Base-by-base conservation (phyloP, 1,140 invertebrate species). In the Coptotermes formosanus region DNA sequence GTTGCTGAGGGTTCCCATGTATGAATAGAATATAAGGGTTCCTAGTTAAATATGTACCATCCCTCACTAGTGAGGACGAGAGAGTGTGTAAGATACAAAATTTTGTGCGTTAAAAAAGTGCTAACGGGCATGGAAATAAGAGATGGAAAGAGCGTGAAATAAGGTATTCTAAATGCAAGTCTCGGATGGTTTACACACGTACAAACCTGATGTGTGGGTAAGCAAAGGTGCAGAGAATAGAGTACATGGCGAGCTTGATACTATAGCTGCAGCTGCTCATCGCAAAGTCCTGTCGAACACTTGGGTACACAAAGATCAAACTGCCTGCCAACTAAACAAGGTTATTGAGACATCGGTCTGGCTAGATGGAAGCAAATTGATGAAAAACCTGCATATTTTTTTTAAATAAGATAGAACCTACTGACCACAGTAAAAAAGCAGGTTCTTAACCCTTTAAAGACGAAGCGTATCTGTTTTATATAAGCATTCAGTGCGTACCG, bases 141-240 rank as follows among this genome's bases (percentile, higher is more conserved):
- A 75, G 64, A n/a, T 16, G 64, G n/a, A 25, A 75, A 75, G n/a
- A 75, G 64, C 9, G 16, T 30, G 64, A 30, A 75, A 75, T 75
- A 75, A 75, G 64, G 64, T 75, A 30, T 75, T 75, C n/a, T 3
- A 75, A 75, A 75, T 75, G 64, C 64, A 75, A 75, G 64, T 75
- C 64, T 75, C 64, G 64, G 25, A 30, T 75, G 64, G 64, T 75
- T 75, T 75, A 25, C 64, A 75, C 64, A 75, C 64, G 64, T 75
- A 75, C 0, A 9, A n/a, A 25, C 9, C 25, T n/a, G 14, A 75
- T 30, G 64, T 30, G 25, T 75, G 64, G 25, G n/a, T 30, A 21
- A 55, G 52, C 52, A 4, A 55, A 16, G 52, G 21, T 16, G 52
- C 6, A 19, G 25, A 75, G n/a, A 75, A 16, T 64, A 23, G 1